These are phyloP conservation scores for Caenorhabditis japonica DNA, from an alignment of 2,888 invertebrate species.

Conservation along the genomic window DNA sequence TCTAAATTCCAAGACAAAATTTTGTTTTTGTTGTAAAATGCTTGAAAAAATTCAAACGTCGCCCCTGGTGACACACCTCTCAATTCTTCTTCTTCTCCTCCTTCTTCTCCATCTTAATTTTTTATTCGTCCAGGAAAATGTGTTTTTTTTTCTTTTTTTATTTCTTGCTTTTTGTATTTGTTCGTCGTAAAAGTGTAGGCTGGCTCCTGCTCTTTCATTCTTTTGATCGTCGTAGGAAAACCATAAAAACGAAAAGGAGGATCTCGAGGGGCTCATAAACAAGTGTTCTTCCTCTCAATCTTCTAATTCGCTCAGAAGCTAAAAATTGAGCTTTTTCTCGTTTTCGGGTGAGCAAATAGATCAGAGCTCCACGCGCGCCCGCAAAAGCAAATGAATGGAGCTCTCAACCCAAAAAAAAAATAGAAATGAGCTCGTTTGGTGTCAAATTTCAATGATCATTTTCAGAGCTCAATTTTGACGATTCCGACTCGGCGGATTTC, in stretches of 20 bases:
- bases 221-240: constrained; percentile 3
- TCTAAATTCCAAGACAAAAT: too few species aligned
- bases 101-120: too few species aligned
- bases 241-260: constrained; percentile 26
- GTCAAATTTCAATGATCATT: constrained; percentile 42
- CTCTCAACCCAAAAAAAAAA: constrained; percentile 38
- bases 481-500: constrained; percentile 47
- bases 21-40: too few species aligned
- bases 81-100: too few species aligned
- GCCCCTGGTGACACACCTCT: constrained; percentile 31
- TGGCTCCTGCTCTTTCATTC: constrained; percentile 3
- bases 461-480: constrained; percentile 57
- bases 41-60: constrained; percentile 4
- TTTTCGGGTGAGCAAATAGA: constrained; percentile 31
- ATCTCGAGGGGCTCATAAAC: too few species aligned
- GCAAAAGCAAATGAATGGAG: too few species aligned
- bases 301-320: too few species aligned
- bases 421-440: constrained; percentile 18
- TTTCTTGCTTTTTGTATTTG: constrained; percentile 2
- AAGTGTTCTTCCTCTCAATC: too few species aligned
- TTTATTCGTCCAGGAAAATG: too few species aligned
- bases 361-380: too few species aligned
- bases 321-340: constrained; percentile 16
- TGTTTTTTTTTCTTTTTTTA: constrained; percentile 14
- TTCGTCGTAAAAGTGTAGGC: constrained; percentile 33